phyloP scores from a whole-genome alignment of 2,797 vertebrate species.

The Rhinogobio ventralis region DNA sequence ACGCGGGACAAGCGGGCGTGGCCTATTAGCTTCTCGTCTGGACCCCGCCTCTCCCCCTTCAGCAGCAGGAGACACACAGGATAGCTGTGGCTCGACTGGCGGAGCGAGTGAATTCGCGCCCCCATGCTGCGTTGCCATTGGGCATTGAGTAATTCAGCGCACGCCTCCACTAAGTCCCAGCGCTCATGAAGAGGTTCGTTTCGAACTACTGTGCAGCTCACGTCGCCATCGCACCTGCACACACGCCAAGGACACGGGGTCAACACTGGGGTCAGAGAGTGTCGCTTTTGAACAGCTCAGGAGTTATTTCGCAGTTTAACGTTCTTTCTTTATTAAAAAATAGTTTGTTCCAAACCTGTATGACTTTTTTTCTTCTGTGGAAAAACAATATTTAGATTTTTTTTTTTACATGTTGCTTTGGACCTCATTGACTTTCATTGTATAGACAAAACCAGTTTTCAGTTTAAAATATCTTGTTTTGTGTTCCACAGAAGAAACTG shows the following conservation, averaged over 20 bases:
- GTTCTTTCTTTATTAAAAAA: background rate
- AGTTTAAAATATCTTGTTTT: slow-evolving; percentile 1
- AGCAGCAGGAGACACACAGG: slow-evolving; percentile 88
- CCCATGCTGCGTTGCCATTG: slow-evolving; percentile 91
- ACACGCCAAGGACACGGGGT: slow-evolving; percentile 52
- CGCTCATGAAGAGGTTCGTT: slow-evolving; percentile 86
- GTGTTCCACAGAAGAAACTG: background rate
- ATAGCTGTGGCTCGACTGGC: slow-evolving; percentile 87
- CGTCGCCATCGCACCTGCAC: slow-evolving; percentile 70
- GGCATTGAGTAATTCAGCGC: slow-evolving; percentile 87
- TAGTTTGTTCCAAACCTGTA: background rate
- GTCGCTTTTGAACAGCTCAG: background rate
- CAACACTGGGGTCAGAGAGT: slow-evolving; percentile 41
- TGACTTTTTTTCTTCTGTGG: background rate
- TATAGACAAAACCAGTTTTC: background rate
- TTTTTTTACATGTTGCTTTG: background rate
- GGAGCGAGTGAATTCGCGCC: slow-evolving; percentile 86
- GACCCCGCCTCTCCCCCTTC: slow-evolving; percentile 32
- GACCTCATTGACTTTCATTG: background rate
- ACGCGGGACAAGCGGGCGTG: slow-evolving; percentile 88
- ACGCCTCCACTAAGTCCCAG: slow-evolving; percentile 87
- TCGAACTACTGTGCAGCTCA: slow-evolving; percentile 27
- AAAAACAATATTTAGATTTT: too few relatives aligned
- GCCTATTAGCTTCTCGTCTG: slow-evolving; percentile 79
- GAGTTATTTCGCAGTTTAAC: background rate